Evolutionary conservation across 2,113 vertebrate species (phyloP), one percentile per base, ranked within the genome.

Genomic region (Mastomys natalensis): DNA sequence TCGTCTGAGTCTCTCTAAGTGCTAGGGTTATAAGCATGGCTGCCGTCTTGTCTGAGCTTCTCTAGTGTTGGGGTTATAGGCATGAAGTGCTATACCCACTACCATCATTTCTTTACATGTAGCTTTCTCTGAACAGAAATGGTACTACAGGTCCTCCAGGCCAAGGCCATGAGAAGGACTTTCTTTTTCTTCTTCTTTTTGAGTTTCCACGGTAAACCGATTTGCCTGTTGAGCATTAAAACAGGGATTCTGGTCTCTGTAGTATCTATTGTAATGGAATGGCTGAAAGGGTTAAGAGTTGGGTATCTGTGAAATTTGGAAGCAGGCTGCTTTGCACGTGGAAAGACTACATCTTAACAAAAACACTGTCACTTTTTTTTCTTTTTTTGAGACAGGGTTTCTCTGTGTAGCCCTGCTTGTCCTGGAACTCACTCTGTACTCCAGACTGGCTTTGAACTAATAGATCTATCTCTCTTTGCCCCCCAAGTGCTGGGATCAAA

Each of bases 281-380:
- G 58, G 73, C 13, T 62, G 80, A 76, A 66, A 55, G 62, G 86
- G 66, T 84, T 31, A 60, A 91, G 48, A 92, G 60, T 31, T 81
- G 90, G 48, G 68, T 24, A 84, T 78, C 40, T 77, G 21, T 94
- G 88, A 90, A 95, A 89, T 58, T 74, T 86, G 48, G 73, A 95
- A 94, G 58, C 60, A n/a, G 37, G 31, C 34, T 89, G n/a, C 55
- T 92, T 92, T 51, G 86, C 45, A n/a, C 37, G 19, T 34, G 81
- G 51, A 91, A 92, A 91, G 87, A 86, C 40, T 66, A 87, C 1
- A 58, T 76, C 53, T 73, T 62, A 45, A 80, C 45, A 58, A 81
- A 74, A 74, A 58, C 16, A 45, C 11, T 43, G 9, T 34, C 22
- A 2, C 34, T 29, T 43, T 31, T 43, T 60, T 62, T 29, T 15